Evolutionary conservation across 2,113 vertebrate genomes (phyloP).

Genomic region (Dipodomys spectabilis): DNA sequence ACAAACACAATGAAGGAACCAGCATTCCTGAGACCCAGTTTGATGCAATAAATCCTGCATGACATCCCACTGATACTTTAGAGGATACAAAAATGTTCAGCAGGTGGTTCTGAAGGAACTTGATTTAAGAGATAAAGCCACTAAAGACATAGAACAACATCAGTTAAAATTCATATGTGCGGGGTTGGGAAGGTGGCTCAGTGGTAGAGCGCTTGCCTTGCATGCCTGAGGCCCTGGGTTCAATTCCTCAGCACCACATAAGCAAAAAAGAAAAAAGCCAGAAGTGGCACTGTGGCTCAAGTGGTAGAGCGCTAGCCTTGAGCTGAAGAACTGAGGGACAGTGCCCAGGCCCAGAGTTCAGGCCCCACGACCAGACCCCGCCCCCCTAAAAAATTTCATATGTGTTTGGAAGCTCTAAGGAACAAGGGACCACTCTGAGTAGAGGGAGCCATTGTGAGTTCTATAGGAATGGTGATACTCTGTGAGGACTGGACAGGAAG

Average conservation of each 20-base stretch:
- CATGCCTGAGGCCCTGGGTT: no score
- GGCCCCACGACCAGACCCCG: no score
- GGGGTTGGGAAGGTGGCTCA: no score
- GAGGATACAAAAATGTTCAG: neutral
- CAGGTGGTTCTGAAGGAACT: neutral
- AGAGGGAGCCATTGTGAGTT: neutral
- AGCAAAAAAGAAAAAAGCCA: no score
- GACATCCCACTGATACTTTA: neutral
- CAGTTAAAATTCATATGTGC: neutral
- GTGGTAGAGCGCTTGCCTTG: no score
- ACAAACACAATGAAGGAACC: slow-evolving; percentile 30
- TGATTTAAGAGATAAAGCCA: neutral
- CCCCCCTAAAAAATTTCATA: neutral
- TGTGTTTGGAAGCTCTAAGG: slow-evolving; percentile 34
- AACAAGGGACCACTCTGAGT: neutral
- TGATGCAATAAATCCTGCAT: neutral
- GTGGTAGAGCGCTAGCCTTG: no score
- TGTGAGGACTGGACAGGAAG: neutral
- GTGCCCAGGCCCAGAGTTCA: no score
- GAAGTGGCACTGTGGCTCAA: no score
- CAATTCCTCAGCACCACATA: no score
- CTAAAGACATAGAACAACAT: neutral
- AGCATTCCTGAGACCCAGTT: slow-evolving; percentile 32
- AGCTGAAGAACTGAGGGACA: no score
- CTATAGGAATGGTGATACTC: neutral